Evolutionary conservation across 2,113 vertebrate genomes (phyloP), one percentile per base, ranked within the genome.

Genomic region (Otus sunia): DNA sequence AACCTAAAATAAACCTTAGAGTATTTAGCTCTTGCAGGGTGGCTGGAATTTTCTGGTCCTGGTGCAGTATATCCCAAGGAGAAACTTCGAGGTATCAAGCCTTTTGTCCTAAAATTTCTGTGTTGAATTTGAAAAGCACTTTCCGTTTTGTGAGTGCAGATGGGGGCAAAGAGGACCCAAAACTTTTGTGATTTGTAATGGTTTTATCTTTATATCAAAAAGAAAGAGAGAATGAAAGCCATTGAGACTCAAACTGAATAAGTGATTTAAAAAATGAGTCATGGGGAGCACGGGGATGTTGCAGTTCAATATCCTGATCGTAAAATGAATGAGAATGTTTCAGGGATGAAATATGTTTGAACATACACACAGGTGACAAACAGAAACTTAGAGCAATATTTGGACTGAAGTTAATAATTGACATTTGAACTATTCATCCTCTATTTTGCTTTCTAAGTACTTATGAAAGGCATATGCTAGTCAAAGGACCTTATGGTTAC

Each of bases 201-300:
- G 4, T 55, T 87, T 85, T 67, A 8, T 60, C 26, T 64, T 60
- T 49, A 52, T 60, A 73, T 25, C 10, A 68, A n/a, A 78, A 58
- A 58, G 4, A 78, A 8, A 62, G 27, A 72, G 14, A 49, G 2
- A 80, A 41, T 59, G 8, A 86, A 87, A 89, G 36, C 12, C 81
- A 25, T 36, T 59, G 37, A 82, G 13, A 34, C 10, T 68, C 10
- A 41, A 41, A 77, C 9, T 39, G 41, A 86, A 69, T 37, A 88
- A 53, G 15, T 73, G 19, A 30, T 80, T 56, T 66, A 13, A 77
- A 74, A 78, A 82, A 58, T 27, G 6, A 62, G 23, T 32, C 0
- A 0, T 39, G 13, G 19, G 36, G 21, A 62, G 20, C 3, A 0
- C 10, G 3, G 5, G 5, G 2, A 6, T 60, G 30, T 87, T 94